These are phyloP conservation scores for Hyphantria cunea DNA, from an alignment of 1,140 invertebrate species.

Conservation along the genomic window DNA sequence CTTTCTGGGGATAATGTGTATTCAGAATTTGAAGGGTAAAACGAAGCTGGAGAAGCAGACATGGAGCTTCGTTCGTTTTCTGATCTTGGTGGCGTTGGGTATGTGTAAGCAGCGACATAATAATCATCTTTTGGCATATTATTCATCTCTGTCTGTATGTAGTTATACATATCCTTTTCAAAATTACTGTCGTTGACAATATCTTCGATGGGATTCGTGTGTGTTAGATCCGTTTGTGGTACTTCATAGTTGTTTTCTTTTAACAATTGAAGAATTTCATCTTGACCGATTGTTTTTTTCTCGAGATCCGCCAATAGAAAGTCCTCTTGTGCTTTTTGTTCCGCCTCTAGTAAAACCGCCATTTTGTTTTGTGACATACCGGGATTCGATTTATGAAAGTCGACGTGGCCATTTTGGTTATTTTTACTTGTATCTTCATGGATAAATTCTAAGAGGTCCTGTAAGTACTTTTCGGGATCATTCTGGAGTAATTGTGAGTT, in stretches of 20 bases:
- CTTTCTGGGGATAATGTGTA: constrained; percentile 50
- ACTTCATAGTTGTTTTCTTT: not conserved
- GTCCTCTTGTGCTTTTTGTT: not conserved
- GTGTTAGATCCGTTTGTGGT: not conserved
- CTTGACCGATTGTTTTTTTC: not conserved
- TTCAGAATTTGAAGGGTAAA: constrained; percentile 41
- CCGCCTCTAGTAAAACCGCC: not conserved
- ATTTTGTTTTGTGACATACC: not conserved
- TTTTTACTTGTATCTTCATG: constrained; percentile 29
- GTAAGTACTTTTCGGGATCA: constrained; percentile 30
- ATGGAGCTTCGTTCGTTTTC: constrained; percentile 56
- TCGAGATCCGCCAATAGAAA: not conserved
- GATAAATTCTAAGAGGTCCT: constrained; percentile 48
- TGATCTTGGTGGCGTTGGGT: constrained; percentile 58
- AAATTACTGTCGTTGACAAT: not conserved
- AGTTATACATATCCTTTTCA: constrained; percentile 4
- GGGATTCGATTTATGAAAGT: not conserved
- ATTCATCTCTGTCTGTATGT: constrained; percentile 24
- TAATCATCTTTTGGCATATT: constrained; percentile 12
- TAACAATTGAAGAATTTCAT: not conserved
- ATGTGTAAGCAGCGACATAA: constrained; percentile 32
- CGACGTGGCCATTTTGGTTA: not conserved
- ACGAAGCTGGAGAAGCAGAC: constrained; percentile 43
- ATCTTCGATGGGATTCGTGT: not conserved
- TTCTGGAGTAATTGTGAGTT: constrained; percentile 43